These are phyloP conservation scores for Nycticebus coucang DNA, from an alignment of 2,113 vertebrate genomes.

Conservation along the genomic window DNA sequence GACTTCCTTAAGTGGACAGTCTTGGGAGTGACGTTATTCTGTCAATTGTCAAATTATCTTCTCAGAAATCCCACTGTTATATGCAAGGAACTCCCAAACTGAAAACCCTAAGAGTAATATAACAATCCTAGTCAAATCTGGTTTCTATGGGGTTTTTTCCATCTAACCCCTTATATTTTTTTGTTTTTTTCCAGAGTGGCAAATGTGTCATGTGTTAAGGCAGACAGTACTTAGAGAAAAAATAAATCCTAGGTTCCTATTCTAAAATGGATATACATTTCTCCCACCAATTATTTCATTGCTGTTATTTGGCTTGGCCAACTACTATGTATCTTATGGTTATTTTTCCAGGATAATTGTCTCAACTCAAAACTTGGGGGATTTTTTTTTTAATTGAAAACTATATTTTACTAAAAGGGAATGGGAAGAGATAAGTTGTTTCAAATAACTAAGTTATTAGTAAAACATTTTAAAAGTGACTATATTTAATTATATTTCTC, in stretches of 20 bases:
- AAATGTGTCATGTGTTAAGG: not conserved
- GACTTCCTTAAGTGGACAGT: not conserved
- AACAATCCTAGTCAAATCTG: not conserved
- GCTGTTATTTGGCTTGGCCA: constrained; percentile 1
- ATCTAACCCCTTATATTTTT: not conserved
- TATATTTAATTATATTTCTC: not conserved
- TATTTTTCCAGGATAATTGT: not conserved
- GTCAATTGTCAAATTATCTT: not conserved
- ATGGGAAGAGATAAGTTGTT: not conserved
- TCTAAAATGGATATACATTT: not conserved
- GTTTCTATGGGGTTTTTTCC: constrained; percentile 2
- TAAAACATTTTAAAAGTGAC: not conserved
- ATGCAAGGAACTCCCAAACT: constrained; percentile 36
- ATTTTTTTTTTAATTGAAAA: not conserved
- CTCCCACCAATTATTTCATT: constrained; percentile 18
- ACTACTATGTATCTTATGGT: not conserved
- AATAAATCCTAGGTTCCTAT: not conserved
- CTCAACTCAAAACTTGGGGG: not conserved
- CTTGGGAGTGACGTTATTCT: constrained; percentile 57
- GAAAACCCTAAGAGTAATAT: constrained; percentile 21
- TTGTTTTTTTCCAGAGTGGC: not conserved
- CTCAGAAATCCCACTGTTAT: constrained; percentile 39
- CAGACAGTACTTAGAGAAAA: not conserved
- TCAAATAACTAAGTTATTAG: not conserved
- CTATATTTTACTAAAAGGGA: not conserved